Percentiles rank a stretch among this genome's conserved stretches.
Conservation (phyloP, 30 jellyfish, hydroid and myxozoan genomes). For the Cassiopea xamachana region DNA sequence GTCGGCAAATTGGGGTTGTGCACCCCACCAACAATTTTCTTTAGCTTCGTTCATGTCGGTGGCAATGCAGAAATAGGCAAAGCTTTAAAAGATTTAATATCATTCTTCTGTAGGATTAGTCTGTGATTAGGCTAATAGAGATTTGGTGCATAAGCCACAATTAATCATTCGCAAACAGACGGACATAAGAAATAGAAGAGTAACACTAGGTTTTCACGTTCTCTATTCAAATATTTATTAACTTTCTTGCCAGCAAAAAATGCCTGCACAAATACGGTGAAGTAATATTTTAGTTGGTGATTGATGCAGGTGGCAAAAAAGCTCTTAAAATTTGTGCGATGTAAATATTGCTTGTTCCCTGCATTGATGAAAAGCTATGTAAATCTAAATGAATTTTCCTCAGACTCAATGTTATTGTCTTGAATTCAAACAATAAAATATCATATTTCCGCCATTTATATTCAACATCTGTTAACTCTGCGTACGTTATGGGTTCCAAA, state of each 20-base stretch:
- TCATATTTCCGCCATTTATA: neutral
- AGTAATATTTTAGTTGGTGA: slow-evolving; percentile 46
- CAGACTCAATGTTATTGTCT: neutral
- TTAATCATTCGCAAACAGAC: slow-evolving; percentile 5
- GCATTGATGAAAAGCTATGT: neutral
- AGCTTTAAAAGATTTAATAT: neutral
- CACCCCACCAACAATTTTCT: too few relatives aligned
- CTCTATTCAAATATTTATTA: slow-evolving; percentile 19
- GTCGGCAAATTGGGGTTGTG: too few relatives aligned
- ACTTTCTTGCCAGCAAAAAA: slow-evolving; percentile 8
- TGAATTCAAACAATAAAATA: neutral
- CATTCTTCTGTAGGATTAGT: slow-evolving; percentile 2
- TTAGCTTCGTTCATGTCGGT: too few relatives aligned
- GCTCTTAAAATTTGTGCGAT: slow-evolving; percentile 6
- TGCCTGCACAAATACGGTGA: slow-evolving; percentile 51
- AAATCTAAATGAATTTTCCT: neutral
- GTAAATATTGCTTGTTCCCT: neutral
- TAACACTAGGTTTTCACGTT: slow-evolving; percentile 1
- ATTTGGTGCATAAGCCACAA: neutral
- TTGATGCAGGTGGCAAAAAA: slow-evolving; percentile 46
- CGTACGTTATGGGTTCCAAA: neutral
- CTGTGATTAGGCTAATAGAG: neutral
- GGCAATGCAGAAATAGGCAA: neutral
- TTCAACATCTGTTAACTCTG: neutral
- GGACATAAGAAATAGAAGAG: neutral